Evolutionary conservation across 2,797 vertebrate genomes (phyloP).

Genomic region (Galagoides demidoff): DNA sequence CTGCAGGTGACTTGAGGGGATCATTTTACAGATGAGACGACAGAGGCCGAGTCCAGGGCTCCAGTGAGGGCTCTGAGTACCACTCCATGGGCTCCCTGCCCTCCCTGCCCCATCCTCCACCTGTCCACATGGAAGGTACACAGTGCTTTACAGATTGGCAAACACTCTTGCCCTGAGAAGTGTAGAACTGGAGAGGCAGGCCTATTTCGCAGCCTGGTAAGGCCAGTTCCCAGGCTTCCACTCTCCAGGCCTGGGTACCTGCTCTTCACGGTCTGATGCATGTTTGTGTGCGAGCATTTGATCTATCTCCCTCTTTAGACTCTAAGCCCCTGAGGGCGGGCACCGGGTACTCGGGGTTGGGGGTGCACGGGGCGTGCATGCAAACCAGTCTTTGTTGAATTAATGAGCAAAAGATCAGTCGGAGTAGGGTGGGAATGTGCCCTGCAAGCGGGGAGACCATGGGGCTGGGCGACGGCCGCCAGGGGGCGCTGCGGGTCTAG

Average conservation of each 20-base stretch:
- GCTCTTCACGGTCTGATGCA: too few species aligned
- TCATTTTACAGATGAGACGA: neutral
- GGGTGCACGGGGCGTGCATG: neutral
- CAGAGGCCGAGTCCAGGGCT: neutral
- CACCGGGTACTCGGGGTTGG: too few species aligned
- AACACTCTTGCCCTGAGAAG: neutral
- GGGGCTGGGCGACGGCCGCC: neutral
- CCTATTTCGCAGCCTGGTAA: neutral
- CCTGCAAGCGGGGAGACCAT: too few species aligned
- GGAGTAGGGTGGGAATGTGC: neutral
- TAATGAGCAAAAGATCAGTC: fast-evolving
- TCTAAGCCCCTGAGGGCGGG: neutral
- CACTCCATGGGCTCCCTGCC: neutral
- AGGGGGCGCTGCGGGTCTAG: conserved; percentile 37
- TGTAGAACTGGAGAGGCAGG: neutral
- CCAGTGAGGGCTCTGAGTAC: neutral
- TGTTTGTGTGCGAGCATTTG: neutral
- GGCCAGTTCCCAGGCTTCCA: neutral
- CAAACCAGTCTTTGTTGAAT: neutral
- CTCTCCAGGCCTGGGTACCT: neutral
- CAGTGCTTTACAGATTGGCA: neutral
- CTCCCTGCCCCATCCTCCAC: neutral
- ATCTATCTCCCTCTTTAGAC: neutral
- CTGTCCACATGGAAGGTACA: neutral
- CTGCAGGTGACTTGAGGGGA: too few species aligned